Base-by-base conservation (phyloP, 2,797 vertebrate genomes). In the Macropus fuliginosus region DNA sequence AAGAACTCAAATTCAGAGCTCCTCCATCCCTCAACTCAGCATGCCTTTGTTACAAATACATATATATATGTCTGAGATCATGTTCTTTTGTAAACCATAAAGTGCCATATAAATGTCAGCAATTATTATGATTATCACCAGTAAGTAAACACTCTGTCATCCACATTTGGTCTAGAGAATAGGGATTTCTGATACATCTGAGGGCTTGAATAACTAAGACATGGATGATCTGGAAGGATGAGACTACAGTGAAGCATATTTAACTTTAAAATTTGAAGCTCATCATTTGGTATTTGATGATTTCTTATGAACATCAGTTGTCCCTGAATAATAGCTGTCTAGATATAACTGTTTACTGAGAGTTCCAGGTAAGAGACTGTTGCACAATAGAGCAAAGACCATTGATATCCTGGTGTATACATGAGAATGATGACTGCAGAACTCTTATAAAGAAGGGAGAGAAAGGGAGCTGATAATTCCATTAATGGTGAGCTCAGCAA, bases 311-410 rank as follows among this genome's bases (percentile, higher is more conserved):
- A 92, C 95, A 97, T 96, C 96, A 95, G 94, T 97, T 97, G 95
- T 96, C 96, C 93, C 94, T 56, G 95, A 55, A 74, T 54, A 94
- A 18, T 96, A 98, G 98, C 96, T 97, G 94, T 97, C 97, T 96
- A 21, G 93, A 97, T 96, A 96, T 56, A 46, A 66, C 96, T 97
- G 97, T 96, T 97, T 97, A 97, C 96, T 24, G 18, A 97, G 96
- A 96, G 92, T 94, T 56, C 92, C 56, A 50, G 54, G 91, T 95
- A 96, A 96, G 34, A 92, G 95, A n/a, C 9, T 81, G 9, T 3
- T 46, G 9, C 40, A 81, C 21, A 81, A 46, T 6, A 81, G 74
- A 81, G 18, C 40, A 81, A 81, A 81, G 0, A 46, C 27, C 21
- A 46, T 46, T 27, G 74, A 81, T 11, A 46, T 81, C 66, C n/a